Conservation (phyloP, 2,797 vertebrate species). For the Brachyrhaphis roseni region DNA sequence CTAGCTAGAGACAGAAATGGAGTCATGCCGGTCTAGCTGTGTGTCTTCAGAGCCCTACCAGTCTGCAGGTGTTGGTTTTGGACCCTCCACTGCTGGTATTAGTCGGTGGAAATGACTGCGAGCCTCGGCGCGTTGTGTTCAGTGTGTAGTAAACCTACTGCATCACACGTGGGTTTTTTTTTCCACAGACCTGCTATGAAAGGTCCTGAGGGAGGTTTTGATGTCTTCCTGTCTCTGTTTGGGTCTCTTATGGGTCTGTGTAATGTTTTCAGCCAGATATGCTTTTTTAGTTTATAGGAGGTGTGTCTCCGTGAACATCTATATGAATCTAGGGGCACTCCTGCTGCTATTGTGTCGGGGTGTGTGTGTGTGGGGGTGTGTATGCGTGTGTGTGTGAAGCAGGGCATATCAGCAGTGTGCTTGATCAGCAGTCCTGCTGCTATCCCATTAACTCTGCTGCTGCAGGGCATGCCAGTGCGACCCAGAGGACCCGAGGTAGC, state of each 20-base stretch:
- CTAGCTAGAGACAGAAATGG: not conserved
- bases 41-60: not conserved
- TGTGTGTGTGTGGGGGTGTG: too few relatives aligned
- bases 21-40: not conserved
- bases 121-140: constrained; percentile 11
- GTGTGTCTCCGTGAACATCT: constrained; percentile 33
- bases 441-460: constrained; percentile 73
- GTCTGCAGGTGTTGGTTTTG: not conserved
- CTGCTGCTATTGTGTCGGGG: constrained; percentile 13
- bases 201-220: constrained; percentile 18
- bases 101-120: constrained; percentile 1
- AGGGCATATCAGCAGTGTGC: constrained; percentile 52
- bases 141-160: constrained; percentile 20
- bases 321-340: constrained; percentile 9
- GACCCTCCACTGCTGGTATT: constrained; percentile 12
- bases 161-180: constrained; percentile 8
- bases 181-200: constrained; percentile 20
- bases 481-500: constrained; percentile 69
- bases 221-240: not conserved
- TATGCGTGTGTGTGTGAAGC: constrained; percentile 25
- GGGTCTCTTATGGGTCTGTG: constrained; percentile 20
- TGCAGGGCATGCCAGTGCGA: constrained; percentile 57
- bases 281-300: constrained; percentile 14
- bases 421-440: constrained; percentile 74
- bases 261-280: constrained; percentile 29